Evolutionary conservation across 2,113 vertebrate genomes (phyloP), one percentile per base, ranked within the genome.

Genomic region (Trematomus loennbergii): DNA sequence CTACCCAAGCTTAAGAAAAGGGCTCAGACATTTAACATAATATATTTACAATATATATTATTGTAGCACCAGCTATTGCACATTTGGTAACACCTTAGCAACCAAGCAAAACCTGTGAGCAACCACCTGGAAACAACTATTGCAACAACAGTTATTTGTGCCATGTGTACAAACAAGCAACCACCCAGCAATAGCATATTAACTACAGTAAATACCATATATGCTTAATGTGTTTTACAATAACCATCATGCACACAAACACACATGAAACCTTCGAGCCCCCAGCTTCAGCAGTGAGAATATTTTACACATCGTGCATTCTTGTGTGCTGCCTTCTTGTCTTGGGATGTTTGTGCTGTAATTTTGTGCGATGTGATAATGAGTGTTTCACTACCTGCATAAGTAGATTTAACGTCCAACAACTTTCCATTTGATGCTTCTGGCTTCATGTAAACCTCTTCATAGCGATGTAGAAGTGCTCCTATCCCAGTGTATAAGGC

Each of bases 391-490:
- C 54, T 63, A 20, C 48, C n/a, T 53, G 59, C 46, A 33, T 48
- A 9, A 66, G 25, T 33, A 57, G 16, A 70, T 74, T 45, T 46
- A 25, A 61, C 70, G 64, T 16, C 61, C 18, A 18, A 46, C 22
- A 71, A 54, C 36, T 0, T 22, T 54, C 40, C 55, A 60, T 22
- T 29, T 13, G 18, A 54, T 71, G 49, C 4, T 45, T 65, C 29
- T 70, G 52, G 9, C 50, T 43, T 66, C 22, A 78, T 22, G 2
- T 75, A 80, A 83, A 68, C 48, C 17, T 17, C 9, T 10, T 72
- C 69, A 60, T 45, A 55, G 50, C 45, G n/a, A 64, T 78, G n/a
- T 20, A 25, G 66, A 76, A 69, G 46, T 36, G 18, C 59, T 65
- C n/a, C 49, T 53, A 29, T 11, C 15, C 12, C 17, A 45, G 9